These are phyloP conservation scores for Ametastegia equiseti DNA, from an alignment of 2,888 invertebrate species.

Conservation along the genomic window DNA sequence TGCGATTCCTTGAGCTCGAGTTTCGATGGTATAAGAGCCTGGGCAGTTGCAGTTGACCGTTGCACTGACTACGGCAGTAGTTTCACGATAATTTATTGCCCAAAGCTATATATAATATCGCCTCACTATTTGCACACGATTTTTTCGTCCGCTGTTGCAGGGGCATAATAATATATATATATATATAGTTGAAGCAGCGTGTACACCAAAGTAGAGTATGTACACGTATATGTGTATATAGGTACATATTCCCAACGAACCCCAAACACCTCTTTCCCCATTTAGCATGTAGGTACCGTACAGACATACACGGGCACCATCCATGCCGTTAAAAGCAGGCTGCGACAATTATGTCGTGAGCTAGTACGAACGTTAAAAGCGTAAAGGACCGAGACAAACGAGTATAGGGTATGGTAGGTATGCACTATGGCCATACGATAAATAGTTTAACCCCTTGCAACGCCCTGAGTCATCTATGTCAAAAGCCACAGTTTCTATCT, in stretches of 20 bases:
- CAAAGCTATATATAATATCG: constrained; percentile 56
- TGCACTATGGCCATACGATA: constrained; percentile 18
- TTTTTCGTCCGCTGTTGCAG: neutral
- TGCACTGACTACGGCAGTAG: constrained; percentile 40
- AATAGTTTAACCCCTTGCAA: constrained; percentile 12
- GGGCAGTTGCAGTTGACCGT: constrained; percentile 52
- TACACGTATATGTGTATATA: too few relatives aligned
- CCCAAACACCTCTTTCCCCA: constrained; percentile 19
- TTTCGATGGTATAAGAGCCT: constrained; percentile 49
- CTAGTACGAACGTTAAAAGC: constrained; percentile 37
- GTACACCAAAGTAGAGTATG: neutral
- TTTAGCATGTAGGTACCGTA: neutral
- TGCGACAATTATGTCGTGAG: constrained; percentile 41
- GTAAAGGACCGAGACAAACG: constrained; percentile 40
- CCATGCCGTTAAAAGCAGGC: constrained; percentile 40
- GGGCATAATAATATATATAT: too few relatives aligned
- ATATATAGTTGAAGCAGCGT: constrained; percentile 7
- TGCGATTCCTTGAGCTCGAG: constrained; percentile 48
- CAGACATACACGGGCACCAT: neutral
- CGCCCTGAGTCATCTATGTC: neutral
- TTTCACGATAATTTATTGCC: constrained; percentile 67
- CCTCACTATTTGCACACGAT: constrained; percentile 22
- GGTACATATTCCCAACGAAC: neutral
- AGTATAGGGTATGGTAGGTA: constrained; percentile 38
- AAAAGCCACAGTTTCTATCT: neutral